Evolutionary conservation across 2,113 vertebrate species (phyloP), one percentile per base, ranked within the genome.

Genomic region (Ploceus nigricollis): DNA sequence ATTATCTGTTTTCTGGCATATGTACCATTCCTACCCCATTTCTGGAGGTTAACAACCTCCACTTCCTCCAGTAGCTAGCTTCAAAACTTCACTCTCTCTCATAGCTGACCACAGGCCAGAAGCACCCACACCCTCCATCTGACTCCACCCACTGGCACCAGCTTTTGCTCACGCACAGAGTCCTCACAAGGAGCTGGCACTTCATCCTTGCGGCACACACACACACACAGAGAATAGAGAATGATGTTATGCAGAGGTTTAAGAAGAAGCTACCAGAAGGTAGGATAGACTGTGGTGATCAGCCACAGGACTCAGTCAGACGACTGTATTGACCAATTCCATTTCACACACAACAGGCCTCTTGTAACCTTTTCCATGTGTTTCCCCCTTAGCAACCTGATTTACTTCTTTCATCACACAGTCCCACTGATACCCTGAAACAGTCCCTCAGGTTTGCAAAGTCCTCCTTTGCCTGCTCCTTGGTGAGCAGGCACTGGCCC

Each of bases 271-370:
- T 33, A 13, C 1, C 31, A 33, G 17, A 37, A 64, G 6, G 45
- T 47, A 35, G 9, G 13, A 14, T 10, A 54, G 58, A 13, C 28
- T 63, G 5, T 33, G 24, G 7, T 78, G 39, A n/a, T 56, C 45
- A 86, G 20, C 37, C 40, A 78, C 11, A 45, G 40, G 12, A 15
- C 18, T 89, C 22, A 37, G 13, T 37, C n/a, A 50, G 4, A 10
- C 5, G 23, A 6, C 8, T 19, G 6, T 28, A 28, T 3, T 13
- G 15, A 39, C 15, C 1, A 0, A 19, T 50, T 53, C 7, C 5
- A 22, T 47, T 69, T 60, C 23, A 31, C 10, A 13, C 2, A 7
- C 7, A 45, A 10, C 9, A 1, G 3, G 20, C 45, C 16, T 8
- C 10, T 42, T n/a, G 8, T 21, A 57, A 5, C 9, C 6, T 20